A percentile compares a stretch with the other conserved stretches of the same genome.
phyloP scores from a whole-genome alignment of 2,113 vertebrate genomes.

The Ailuropoda melanoleuca region DNA sequence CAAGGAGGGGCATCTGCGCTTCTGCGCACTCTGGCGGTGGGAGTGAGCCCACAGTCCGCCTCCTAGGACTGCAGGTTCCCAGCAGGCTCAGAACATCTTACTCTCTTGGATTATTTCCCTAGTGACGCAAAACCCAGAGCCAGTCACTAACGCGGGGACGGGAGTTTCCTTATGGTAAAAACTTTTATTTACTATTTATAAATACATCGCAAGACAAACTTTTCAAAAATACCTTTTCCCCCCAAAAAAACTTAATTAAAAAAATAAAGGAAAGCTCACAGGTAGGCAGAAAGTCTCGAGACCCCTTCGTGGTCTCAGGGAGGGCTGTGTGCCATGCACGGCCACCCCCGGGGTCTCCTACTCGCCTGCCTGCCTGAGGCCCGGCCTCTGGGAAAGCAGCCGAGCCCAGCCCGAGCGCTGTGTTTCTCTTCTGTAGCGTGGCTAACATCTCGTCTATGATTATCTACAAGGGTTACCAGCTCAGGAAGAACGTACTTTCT shows the following conservation, averaged over 20 bases:
- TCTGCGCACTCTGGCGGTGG: rapidly evolving
- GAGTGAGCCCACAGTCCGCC: rapidly evolving
- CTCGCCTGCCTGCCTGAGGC: not conserved
- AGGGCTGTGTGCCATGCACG: not conserved
- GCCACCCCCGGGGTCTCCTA: not conserved
- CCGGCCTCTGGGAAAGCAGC: no score
- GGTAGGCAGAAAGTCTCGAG: constrained; percentile 32
- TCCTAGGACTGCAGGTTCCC: no score
- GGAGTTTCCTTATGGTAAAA: constrained; percentile 46
- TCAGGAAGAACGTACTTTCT: not conserved
- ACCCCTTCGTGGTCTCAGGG: not conserved
- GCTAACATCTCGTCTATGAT: constrained; percentile 25
- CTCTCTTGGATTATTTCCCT: not conserved
- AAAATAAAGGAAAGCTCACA: constrained; percentile 74
- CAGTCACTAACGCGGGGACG: not conserved
- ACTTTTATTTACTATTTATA: constrained; percentile 74
- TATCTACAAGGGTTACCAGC: constrained; percentile 35
- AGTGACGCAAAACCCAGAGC: not conserved
- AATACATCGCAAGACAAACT: constrained; percentile 66
- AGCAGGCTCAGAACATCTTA: not conserved
- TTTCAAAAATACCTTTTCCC: constrained; percentile 66
- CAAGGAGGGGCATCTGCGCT: not conserved
- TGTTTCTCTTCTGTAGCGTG: not conserved
- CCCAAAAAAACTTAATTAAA: constrained; percentile 23
- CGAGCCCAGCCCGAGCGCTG: not conserved